Conservation (phyloP, 2,113 vertebrate genomes). For the Periophthalmus modestus region DNA sequence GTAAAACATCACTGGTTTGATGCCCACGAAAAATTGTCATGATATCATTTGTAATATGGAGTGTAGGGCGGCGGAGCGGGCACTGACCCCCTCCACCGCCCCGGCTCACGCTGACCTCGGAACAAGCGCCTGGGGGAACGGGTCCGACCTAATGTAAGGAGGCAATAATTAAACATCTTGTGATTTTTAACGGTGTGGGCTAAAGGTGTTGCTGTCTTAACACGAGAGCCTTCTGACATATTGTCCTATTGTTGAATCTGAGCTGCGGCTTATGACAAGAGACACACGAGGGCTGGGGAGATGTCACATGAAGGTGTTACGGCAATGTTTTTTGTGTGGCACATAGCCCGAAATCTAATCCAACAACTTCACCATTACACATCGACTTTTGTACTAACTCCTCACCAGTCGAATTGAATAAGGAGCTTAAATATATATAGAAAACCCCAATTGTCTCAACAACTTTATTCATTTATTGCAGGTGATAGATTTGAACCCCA, state of each 20-base stretch:
- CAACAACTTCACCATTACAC: neutral
- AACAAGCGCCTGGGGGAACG: conserved; percentile 47
- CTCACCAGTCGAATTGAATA: neutral
- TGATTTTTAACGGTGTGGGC: conserved; percentile 59
- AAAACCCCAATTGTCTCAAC: too few species aligned
- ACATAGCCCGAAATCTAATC: neutral
- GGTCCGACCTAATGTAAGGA: conserved; percentile 68
- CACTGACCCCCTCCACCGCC: neutral
- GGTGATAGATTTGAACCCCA: too few species aligned
- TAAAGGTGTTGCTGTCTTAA: conserved; percentile 67
- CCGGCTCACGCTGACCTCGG: conserved; percentile 25
- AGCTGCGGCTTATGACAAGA: conserved; percentile 50
- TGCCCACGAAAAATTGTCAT: conserved; percentile 80
- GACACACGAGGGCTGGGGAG: conserved; percentile 50
- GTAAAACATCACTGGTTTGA: conserved; percentile 84
- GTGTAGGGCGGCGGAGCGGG: conserved; percentile 50
- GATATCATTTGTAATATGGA: conserved; percentile 83
- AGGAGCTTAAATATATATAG: too few species aligned
- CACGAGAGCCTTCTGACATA: conserved; percentile 70
- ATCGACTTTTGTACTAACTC: too few species aligned
- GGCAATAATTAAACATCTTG: conserved; percentile 73
- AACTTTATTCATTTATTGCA: too few species aligned
- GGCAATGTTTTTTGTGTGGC: conserved; percentile 12
- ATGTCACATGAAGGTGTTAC: conserved; percentile 52
- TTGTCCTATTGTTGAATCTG: conserved; percentile 62